These are phyloP conservation scores for Metopolophium dirhodum DNA, from an alignment of 1,140 invertebrate genomes.

Conservation along the genomic window DNA sequence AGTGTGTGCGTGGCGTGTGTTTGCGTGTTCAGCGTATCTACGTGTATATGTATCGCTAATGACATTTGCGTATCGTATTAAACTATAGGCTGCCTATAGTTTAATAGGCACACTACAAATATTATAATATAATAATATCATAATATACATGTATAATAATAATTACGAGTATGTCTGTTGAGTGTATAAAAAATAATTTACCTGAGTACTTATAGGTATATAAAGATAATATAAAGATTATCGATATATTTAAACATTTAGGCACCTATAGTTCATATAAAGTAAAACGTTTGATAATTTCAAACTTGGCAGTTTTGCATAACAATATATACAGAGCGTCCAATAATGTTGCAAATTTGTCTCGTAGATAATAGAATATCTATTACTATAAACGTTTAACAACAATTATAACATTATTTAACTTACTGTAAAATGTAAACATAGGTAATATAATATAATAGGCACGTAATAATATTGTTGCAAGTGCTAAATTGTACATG, in stretches of 20 bases:
- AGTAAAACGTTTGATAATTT: background rate
- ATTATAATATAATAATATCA: background rate
- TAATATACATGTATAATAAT: background rate
- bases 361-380: background rate
- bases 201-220: background rate
- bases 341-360: background rate
- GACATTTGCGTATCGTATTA: background rate
- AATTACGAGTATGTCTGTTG: background rate
- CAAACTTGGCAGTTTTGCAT: slow-evolving; percentile 22
- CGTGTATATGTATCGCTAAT: background rate
- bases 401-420: background rate
- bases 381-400: background rate
- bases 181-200: slow-evolving; percentile 11
- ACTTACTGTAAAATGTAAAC: background rate
- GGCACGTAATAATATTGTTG: background rate
- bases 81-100: background rate
- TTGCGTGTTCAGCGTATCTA: background rate
- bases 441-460: background rate
- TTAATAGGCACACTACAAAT: background rate
- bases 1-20: too few relatives aligned
- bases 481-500: background rate
- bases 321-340: slow-evolving; percentile 11
- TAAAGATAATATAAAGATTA: background rate
- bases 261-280: background rate
- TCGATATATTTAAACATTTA: background rate